These are phyloP conservation scores for Amblyteles armatorius DNA, from an alignment of 2,888 invertebrate genomes.

Conservation along the genomic window DNA sequence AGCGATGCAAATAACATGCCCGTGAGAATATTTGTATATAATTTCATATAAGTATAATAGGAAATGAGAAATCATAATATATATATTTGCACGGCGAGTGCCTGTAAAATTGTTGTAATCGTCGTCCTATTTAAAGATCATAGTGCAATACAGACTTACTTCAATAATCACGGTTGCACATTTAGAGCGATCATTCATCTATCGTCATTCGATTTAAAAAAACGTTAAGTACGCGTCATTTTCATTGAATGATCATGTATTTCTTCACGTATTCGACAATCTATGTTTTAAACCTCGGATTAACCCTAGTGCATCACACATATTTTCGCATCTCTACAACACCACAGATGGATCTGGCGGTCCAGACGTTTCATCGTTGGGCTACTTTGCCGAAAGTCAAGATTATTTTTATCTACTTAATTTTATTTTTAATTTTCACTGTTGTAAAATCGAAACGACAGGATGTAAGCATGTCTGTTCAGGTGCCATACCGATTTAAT, in stretches of 20 bases:
- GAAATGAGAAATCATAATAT: constrained; percentile 63
- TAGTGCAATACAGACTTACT: constrained; percentile 9
- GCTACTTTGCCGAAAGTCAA: no score
- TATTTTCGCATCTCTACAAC: not conserved
- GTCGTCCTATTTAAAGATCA: not conserved
- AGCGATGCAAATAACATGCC: constrained; percentile 49
- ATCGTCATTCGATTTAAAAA: not conserved
- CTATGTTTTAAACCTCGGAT: not conserved
- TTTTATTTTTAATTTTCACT: not conserved
- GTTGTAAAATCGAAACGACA: not conserved
- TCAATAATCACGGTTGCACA: not conserved
- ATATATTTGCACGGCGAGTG: constrained; percentile 49
- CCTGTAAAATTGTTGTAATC: not conserved
- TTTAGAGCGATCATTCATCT: not conserved
- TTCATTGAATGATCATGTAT: not conserved
- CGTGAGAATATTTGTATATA: constrained; percentile 69
- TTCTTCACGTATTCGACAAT: not conserved
- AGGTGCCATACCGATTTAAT: not conserved
- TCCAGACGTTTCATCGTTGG: no score
- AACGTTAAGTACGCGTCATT: not conserved
- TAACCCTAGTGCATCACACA: no score
- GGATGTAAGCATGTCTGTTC: not conserved
- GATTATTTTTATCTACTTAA: no score
- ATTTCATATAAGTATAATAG: constrained; percentile 66
- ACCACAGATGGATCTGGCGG: not conserved